These are phyloP conservation scores for Lamprotornis superbus DNA, from an alignment of 2,113 vertebrate genomes.

Conservation along the genomic window DNA sequence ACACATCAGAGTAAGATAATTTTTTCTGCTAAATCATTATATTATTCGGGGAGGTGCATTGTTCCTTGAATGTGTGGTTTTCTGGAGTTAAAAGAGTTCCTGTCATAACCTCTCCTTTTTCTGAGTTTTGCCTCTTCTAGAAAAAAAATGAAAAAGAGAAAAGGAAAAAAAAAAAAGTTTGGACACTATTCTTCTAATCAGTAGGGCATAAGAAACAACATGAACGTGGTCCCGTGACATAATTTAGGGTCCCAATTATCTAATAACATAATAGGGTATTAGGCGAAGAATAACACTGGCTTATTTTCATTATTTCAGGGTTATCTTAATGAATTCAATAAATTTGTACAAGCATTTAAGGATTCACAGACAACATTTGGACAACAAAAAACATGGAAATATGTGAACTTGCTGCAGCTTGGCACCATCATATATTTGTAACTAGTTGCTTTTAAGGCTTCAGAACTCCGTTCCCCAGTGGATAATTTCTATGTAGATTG, in stretches of 20 bases:
- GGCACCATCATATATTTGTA: neutral
- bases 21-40: neutral
- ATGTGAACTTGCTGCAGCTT: neutral
- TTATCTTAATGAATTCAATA: neutral
- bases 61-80: accelerated
- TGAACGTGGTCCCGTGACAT: neutral
- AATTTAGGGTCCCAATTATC: neutral
- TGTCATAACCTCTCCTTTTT: neutral
- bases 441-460: neutral
- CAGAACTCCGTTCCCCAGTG: neutral
- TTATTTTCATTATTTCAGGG: conserved; percentile 1
- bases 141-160: accelerated
- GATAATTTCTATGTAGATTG: neutral
- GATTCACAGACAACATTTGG: neutral
- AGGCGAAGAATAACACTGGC: neutral
- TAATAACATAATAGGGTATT: neutral
- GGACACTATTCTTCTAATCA: neutral
- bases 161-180: neutral
- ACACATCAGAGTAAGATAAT: neutral
- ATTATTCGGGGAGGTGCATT: accelerated
- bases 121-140: neutral
- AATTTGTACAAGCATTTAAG: neutral
- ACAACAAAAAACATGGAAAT: neutral
- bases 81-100: neutral
- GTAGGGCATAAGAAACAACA: neutral